A percentile compares a stretch with the other conserved stretches of the same genome.
These are phyloP conservation scores for Nettapus auritus DNA, from an alignment of 2,113 vertebrate species.

Conservation along the genomic window DNA sequence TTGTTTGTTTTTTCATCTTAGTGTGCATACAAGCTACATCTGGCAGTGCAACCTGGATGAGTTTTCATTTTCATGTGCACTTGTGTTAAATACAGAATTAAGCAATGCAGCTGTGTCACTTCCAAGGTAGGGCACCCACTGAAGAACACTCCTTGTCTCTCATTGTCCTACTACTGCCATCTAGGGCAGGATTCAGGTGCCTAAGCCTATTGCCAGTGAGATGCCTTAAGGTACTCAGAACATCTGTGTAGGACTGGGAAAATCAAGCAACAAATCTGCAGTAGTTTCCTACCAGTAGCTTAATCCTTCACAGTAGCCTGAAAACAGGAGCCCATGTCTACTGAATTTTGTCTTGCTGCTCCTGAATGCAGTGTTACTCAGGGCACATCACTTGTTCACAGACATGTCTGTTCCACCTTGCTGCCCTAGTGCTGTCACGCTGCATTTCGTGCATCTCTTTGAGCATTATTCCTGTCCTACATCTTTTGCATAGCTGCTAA, in stretches of 20 bases:
- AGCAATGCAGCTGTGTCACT: background rate
- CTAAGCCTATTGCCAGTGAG: background rate
- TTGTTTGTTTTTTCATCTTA: background rate
- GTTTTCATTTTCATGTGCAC: background rate
- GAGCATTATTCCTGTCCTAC: background rate
- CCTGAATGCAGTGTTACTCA: background rate
- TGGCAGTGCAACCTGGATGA: background rate
- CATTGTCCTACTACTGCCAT: conserved; percentile 48
- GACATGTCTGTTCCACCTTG: background rate
- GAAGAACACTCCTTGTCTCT: background rate
- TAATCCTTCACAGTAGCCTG: background rate
- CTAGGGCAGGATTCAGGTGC: conserved; percentile 39
- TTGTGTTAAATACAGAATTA: background rate
- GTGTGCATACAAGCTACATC: background rate
- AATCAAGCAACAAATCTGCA: background rate
- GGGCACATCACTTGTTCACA: background rate
- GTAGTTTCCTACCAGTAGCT: background rate
- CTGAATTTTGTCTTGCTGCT: background rate
- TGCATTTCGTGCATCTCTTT: background rate
- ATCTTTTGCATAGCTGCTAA: background rate
- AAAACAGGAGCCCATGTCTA: background rate
- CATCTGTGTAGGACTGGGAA: background rate
- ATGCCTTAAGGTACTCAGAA: background rate
- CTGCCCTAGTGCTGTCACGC: background rate
- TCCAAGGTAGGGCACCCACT: background rate